Evolutionary conservation across 2,888 invertebrate genomes (phyloP).

Genomic region (Andrena marginata): DNA sequence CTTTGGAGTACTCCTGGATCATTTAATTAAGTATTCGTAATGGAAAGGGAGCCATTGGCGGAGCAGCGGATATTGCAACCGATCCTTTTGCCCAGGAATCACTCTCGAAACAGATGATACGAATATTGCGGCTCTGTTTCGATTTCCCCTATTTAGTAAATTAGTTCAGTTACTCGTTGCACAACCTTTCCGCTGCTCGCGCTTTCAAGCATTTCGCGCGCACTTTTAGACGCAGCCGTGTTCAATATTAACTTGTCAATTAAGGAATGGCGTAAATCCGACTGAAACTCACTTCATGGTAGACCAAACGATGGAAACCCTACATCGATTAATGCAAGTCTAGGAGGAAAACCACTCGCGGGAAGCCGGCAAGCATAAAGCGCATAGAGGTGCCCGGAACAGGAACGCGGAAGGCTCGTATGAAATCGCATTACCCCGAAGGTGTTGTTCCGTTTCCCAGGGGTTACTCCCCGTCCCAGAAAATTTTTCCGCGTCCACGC

Average conservation of each 20-base stretch:
- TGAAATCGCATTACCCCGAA: slow-evolving; percentile 61
- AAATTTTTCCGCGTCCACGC: slow-evolving; percentile 64
- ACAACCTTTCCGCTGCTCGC: too few species aligned
- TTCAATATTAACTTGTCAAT: too few species aligned
- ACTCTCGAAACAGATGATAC: slow-evolving; percentile 29
- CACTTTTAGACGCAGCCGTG: too few species aligned
- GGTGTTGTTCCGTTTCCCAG: slow-evolving; percentile 44
- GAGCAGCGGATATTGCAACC: slow-evolving; percentile 62
- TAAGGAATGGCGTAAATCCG: too few species aligned
- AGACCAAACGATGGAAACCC: not conserved
- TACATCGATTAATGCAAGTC: not conserved
- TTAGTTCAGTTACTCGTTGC: too few species aligned
- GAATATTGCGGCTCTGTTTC: not conserved
- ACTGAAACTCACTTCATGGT: too few species aligned
- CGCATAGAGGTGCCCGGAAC: not conserved
- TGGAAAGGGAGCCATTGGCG: slow-evolving; percentile 60
- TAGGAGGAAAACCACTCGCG: not conserved
- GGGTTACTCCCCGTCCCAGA: slow-evolving; percentile 44
- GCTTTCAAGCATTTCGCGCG: too few species aligned
- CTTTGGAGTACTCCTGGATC: slow-evolving; percentile 58
- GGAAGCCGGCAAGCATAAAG: not conserved
- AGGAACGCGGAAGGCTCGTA: slow-evolving; percentile 10
- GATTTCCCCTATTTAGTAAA: too few species aligned
- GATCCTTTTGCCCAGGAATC: slow-evolving; percentile 43
- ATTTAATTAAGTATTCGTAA: slow-evolving; percentile 68